These are phyloP conservation scores for Rhopalosiphum nymphaeae DNA, from an alignment of 2,888 invertebrate species.

Conservation along the genomic window DNA sequence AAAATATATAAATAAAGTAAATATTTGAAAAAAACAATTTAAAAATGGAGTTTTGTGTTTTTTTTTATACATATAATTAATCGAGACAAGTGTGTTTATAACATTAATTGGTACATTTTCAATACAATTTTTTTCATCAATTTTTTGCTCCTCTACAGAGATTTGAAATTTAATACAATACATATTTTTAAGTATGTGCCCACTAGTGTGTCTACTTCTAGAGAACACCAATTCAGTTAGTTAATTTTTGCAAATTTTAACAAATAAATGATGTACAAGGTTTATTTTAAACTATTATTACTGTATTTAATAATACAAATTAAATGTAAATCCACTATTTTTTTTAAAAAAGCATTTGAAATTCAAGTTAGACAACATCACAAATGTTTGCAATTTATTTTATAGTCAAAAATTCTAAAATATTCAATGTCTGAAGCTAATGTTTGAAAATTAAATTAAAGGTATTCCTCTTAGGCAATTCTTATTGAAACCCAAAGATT, in stretches of 20 bases:
- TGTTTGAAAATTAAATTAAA: not conserved
- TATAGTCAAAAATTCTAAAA: not conserved
- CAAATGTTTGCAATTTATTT: not conserved
- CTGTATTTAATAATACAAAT: too few species aligned
- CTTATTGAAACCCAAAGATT: not conserved
- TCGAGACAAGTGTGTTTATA: not conserved
- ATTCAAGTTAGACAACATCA: not conserved
- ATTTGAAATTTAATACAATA: not conserved
- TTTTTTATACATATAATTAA: not conserved
- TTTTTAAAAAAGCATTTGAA: too few species aligned
- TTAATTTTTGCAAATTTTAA: not conserved
- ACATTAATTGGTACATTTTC: not conserved
- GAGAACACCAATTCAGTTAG: not conserved
- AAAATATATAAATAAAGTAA: not conserved
- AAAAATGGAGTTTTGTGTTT: not conserved
- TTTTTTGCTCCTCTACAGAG: not conserved
- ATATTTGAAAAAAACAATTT: not conserved
- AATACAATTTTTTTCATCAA: not conserved
- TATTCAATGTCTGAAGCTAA: not conserved
- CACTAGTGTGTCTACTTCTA: not conserved
- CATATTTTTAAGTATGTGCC: not conserved
- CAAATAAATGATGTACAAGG: not conserved
- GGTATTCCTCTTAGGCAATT: too few species aligned
- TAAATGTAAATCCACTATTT: too few species aligned
- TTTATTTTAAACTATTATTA: too few species aligned